These are phyloP conservation scores for Nesoenas mayeri DNA, from an alignment of 2,113 vertebrate genomes.

Conservation along the genomic window DNA sequence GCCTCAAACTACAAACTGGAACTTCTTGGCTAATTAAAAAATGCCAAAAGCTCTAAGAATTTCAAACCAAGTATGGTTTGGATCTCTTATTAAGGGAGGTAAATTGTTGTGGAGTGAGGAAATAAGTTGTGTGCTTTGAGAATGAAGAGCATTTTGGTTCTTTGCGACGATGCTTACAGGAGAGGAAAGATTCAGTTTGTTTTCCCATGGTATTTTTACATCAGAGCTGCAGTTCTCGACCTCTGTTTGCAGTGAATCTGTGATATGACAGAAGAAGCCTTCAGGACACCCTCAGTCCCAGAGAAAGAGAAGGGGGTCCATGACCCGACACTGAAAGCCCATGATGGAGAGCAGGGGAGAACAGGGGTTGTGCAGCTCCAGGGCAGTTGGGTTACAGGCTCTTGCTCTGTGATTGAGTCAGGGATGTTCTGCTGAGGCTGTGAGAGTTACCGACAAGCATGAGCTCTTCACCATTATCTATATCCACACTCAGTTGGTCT, in stretches of 20 bases:
- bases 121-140: background rate
- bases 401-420: background rate
- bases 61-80: background rate
- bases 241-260: background rate
- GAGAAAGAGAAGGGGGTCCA: background rate
- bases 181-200: background rate
- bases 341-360: background rate
- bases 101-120: background rate
- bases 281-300: background rate
- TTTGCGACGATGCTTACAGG: background rate
- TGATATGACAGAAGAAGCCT: background rate
- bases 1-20: background rate
- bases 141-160: constrained; percentile 7
- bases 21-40: constrained; percentile 41
- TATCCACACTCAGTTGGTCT: background rate
- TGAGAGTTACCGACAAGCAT: background rate
- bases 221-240: background rate
- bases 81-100: background rate
- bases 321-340: background rate
- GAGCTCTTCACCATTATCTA: background rate
- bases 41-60: constrained; percentile 3
- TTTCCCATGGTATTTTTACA: background rate
- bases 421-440: background rate
- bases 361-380: background rate
- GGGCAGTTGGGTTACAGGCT: background rate